These are phyloP conservation scores for Siniperca chuatsi DNA, from an alignment of 2,113 vertebrate species.

Conservation along the genomic window DNA sequence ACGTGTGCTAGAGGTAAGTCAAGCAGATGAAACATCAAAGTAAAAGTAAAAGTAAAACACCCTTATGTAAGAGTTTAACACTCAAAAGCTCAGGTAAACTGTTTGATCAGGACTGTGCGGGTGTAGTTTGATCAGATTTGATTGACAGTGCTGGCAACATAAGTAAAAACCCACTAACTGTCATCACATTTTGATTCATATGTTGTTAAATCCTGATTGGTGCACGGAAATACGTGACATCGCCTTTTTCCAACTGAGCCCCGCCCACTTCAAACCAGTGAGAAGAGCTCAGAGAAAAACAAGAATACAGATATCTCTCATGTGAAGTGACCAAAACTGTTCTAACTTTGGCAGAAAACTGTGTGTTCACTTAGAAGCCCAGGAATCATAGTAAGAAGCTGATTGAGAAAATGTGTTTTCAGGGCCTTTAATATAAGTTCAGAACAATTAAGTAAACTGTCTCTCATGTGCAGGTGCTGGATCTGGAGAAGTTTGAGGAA, in stretches of 20 bases:
- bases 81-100: not conserved
- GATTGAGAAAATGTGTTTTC: not conserved
- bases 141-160: not conserved
- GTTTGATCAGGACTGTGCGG: not conserved
- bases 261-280: not conserved
- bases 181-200: not conserved
- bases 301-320: not conserved
- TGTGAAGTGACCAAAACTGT: not conserved
- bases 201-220: not conserved
- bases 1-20: constrained; percentile 92
- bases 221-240: not conserved
- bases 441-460: not conserved
- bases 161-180: not conserved
- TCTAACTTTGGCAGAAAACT: not conserved
- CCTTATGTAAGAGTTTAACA: not conserved
- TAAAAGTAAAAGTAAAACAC: not conserved
- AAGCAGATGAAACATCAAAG: not conserved
- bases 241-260: not conserved
- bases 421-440: not conserved
- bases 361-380: not conserved
- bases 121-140: constrained; percentile 1
- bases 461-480: constrained; percentile 87
- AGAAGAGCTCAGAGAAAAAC: not conserved
- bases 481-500: constrained; percentile 96
- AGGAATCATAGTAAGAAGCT: not conserved